Evolutionary conservation across 2,888 invertebrate genomes (phyloP), one percentile per base, ranked within the genome.

Genomic region (Cistogaster globosa): DNA sequence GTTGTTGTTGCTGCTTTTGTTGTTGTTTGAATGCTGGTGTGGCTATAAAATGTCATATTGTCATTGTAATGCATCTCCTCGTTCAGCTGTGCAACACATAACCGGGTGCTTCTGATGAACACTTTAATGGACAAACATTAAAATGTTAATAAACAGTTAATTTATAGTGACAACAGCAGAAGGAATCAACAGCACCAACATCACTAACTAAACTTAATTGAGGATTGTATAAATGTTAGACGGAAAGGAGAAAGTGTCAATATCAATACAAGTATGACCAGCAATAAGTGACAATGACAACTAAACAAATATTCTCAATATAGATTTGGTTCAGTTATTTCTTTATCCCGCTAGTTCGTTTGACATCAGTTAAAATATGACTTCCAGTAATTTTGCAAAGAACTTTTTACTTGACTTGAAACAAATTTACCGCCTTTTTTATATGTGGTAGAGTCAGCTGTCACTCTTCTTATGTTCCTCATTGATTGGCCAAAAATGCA

Each of bases 121-220:
- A 57, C 55, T 81, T 75, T 53, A 75, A 81, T 65, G 48, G 36
- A 63, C 62, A n/a, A 74, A 67, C 62, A 60, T 60, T 68, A 75
- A 75, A 62, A 69, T 81, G 68, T 68, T 48, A 45, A 65, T 67
- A 58, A 76, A 76, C 65, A 42, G 16, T 76, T 77, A 60, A 83
- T 38, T 77, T 65, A 55, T 42, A 72, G 42, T 60, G 67, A 57
- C 72, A 76, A 60, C 65, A 65, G 42, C 45, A 14, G 38, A 55
- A 22, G 26, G 6, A 38, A n/a, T 22, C 53, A 67, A 20, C 38
- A 51, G n/a, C 26, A 12, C n/a, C 51, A 68, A 36, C 18, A 22
- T 51, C 6, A n/a, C n/a, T 55, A 45, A 55, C 22, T 42, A 16
- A 48, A 22, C 26, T 7, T 2, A 67, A 36, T 18, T 51, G 32